A percentile compares a stretch with the other conserved stretches of the same genome.
Evolutionary conservation across 2,113 vertebrate genomes (phyloP).

Genomic region (Apteryx mantelli): DNA sequence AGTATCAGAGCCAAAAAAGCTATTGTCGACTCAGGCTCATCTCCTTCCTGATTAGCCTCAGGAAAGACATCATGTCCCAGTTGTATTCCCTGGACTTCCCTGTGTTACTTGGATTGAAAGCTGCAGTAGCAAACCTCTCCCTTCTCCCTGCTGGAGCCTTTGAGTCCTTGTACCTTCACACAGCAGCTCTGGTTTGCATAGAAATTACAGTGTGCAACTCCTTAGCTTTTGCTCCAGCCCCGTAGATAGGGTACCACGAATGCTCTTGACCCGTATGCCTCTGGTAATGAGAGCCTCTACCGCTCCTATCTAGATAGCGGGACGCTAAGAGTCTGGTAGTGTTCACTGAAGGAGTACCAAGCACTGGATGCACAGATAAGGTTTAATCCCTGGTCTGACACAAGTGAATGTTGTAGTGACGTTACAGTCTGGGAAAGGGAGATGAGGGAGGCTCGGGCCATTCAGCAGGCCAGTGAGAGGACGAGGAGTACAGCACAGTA

Average conservation of each 20-base stretch:
- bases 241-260: rapidly evolving
- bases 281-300: background rate
- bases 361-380: rapidly evolving
- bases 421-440: rapidly evolving
- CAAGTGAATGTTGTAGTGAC: rapidly evolving
- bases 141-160: background rate
- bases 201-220: background rate
- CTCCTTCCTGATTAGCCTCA: background rate
- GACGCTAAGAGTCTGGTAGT: background rate
- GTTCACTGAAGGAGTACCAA: rapidly evolving
- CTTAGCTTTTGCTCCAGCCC: background rate
- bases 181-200: background rate
- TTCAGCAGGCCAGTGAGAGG: background rate
- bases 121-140: background rate
- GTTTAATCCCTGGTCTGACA: background rate
- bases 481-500: rapidly evolving
- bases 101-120: background rate
- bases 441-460: rapidly evolving
- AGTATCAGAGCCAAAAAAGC: background rate
- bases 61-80: rapidly evolving
- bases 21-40: rapidly evolving
- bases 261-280: too few relatives aligned
- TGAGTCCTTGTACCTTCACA: background rate
- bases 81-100: background rate
- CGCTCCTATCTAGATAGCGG: background rate